Evolutionary conservation across 2,888 invertebrate genomes (phyloP), one percentile per base, ranked within the genome.

Genomic region (Neoitamus cyanurus): DNA sequence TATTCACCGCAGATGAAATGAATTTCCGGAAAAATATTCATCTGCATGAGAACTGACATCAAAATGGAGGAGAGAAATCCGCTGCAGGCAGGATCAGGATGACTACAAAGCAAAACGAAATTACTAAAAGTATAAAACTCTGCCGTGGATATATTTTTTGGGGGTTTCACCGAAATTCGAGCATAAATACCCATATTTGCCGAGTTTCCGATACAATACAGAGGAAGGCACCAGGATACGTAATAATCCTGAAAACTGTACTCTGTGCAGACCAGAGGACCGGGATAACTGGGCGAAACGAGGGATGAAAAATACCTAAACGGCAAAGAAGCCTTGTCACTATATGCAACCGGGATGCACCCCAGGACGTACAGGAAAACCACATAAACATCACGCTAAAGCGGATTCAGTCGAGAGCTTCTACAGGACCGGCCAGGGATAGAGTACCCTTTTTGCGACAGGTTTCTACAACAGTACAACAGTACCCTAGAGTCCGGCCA

Each of bases 371-470:
- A 25, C 46, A 75, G 28, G 28, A 13, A 37, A 75, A 75, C 75
- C 75, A 37, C 42, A 75, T 75, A 75, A 42, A 75, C 75, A 75
- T 42, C 42, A 72, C 42, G 25, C 42, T 25, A n/a, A 6, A 42
- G 13, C 1, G 75, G 4, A 25, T 75, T 11, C 75, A 42, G 42
- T 73, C 37, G 72, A 31, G 42, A 42, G 42, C n/a, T 42, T n/a
- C 15, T 20, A 20, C 58, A 58, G 58, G 25, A 15, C 58, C 15
- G 15, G 58, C 25, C n/a, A n/a, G n/a, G n/a, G n/a, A n/a, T n/a
- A n/a, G n/a, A n/a, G n/a, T n/a, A 25, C 6, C 3, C 25, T 20
- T 20, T 20, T 6, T 58, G 6, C 58, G 25, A 58, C 58, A 15
- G 20, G 9, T 58, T 58, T 58, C 7, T 48, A 20, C 7, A 48